A percentile compares a stretch with the other conserved stretches of the same genome.
These are phyloP conservation scores for Gallinago solitaria DNA, from an alignment of 2,797 vertebrate genomes.

Conservation along the genomic window DNA sequence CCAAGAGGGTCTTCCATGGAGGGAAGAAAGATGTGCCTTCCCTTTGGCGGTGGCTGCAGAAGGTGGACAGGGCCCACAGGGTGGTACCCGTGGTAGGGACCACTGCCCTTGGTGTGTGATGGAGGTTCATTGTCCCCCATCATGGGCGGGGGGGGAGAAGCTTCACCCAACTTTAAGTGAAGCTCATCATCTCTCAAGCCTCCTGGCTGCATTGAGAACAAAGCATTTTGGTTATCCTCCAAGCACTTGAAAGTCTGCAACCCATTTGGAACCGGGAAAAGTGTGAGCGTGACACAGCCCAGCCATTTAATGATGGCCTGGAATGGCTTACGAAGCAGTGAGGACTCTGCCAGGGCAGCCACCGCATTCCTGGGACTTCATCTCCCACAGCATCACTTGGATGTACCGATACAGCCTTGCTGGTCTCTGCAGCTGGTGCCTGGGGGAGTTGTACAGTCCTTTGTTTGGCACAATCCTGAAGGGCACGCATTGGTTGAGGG, in stretches of 20 bases:
- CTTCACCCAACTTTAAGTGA: neutral
- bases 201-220: neutral
- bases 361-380: neutral
- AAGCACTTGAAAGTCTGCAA: neutral
- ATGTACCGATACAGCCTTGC: neutral
- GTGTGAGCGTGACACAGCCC: neutral
- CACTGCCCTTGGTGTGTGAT: neutral
- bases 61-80: neutral
- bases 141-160: neutral
- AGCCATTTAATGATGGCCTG: neutral
- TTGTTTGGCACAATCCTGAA: neutral
- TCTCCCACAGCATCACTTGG: neutral
- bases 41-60: neutral
- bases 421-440: neutral
- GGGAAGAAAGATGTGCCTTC: neutral
- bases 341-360: neutral
- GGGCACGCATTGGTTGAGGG: neutral
- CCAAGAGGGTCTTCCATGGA: neutral
- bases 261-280: neutral
- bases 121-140: neutral
- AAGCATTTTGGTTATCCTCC: neutral
- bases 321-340: neutral
- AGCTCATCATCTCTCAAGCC: neutral
- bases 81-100: no score
- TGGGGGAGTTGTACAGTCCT: fast-evolving